phyloP scores from a whole-genome alignment of 1,140 invertebrate genomes.

The Meloidogyne hapla region DNA sequence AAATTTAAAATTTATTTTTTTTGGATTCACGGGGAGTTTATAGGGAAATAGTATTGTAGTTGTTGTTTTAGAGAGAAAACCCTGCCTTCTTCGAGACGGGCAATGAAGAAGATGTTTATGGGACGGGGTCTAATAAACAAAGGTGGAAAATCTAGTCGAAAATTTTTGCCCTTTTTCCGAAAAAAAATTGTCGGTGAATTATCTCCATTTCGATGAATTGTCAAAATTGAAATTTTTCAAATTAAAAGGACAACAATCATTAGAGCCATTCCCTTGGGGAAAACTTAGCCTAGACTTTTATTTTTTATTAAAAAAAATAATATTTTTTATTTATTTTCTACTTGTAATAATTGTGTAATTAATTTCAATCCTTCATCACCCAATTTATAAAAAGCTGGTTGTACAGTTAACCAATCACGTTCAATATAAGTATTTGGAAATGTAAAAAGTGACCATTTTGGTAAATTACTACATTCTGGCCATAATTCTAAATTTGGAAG shows the following conservation, averaged over 20 bases:
- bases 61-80: no score
- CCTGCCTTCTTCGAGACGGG: no score
- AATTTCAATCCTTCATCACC: constrained; percentile 65
- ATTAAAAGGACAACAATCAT: constrained; percentile 11
- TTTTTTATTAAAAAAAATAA: constrained; percentile 16
- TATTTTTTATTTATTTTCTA: constrained; percentile 69
- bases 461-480: constrained; percentile 72
- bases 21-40: no score
- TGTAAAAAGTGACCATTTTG: constrained; percentile 42
- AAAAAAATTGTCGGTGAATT: no score
- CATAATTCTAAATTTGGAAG: constrained; percentile 84
- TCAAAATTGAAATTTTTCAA: no score
- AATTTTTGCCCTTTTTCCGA: no score
- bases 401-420: constrained; percentile 54
- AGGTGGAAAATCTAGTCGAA: no score
- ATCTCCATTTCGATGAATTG: no score
- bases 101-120: no score
- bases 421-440: constrained; percentile 47
- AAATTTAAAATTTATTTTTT: no score
- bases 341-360: constrained; percentile 83
- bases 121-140: no score
- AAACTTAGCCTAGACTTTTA: constrained; percentile 11
- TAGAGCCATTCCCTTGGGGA: constrained; percentile 16
- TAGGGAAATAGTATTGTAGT: no score
- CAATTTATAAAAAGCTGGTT: constrained; percentile 37